Evolutionary conservation across 2,888 invertebrate genomes (phyloP).

Genomic region (Thysanoteuthis rhombus): DNA sequence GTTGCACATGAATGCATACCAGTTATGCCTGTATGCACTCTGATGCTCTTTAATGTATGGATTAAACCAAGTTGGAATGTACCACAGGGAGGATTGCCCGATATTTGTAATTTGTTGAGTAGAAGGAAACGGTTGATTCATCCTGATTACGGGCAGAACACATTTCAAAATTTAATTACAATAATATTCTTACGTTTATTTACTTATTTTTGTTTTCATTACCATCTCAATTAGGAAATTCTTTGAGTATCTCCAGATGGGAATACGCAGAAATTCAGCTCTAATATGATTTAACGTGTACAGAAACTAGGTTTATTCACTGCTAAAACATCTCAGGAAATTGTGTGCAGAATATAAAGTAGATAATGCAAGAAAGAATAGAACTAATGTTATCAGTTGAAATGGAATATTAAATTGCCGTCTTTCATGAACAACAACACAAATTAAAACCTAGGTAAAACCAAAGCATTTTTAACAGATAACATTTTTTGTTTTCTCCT

Average conservation of each 20-base stretch:
- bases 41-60: no score
- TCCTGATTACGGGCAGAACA: background rate
- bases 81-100: background rate
- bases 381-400: background rate
- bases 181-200: background rate
- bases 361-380: background rate
- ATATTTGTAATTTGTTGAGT: background rate
- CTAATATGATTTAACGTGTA: background rate
- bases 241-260: background rate
- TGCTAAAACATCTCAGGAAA: background rate
- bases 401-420: background rate
- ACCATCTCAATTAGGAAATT: background rate
- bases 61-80: background rate
- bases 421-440: background rate
- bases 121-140: background rate
- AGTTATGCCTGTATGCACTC: no score
- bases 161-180: background rate
- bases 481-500: background rate
- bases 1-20: no score
- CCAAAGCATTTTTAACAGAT: no score
- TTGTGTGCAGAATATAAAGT: background rate
- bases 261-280: background rate
- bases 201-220: background rate
- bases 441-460: background rate
- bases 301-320: background rate